Percentiles rank a stretch among this genome's conserved stretches.
phyloP scores from a whole-genome alignment of 2,113 vertebrate genomes.

The Sphyrna mokarran region DNA sequence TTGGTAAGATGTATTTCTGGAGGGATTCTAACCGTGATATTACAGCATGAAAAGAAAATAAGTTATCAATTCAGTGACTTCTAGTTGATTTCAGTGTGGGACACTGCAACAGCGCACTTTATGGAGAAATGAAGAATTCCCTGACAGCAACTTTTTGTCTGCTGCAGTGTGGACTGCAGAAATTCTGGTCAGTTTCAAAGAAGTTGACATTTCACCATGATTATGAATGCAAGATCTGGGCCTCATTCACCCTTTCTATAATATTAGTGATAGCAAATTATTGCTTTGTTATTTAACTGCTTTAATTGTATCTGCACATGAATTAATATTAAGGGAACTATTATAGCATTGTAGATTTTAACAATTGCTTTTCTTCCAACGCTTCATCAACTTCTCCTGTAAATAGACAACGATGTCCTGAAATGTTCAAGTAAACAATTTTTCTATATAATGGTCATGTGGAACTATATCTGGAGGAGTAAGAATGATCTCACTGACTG shows the following conservation, averaged over 20 bases:
- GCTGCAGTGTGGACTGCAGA: too few species aligned
- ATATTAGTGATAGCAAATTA: not conserved
- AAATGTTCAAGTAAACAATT: not conserved
- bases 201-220: too few species aligned
- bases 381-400: not conserved
- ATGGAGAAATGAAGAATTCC: too few species aligned
- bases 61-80: too few species aligned
- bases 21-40: too few species aligned
- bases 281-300: not conserved
- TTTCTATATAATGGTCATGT: not conserved
- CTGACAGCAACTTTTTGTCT: too few species aligned
- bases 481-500: not conserved
- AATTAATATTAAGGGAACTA: not conserved
- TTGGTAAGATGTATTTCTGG: too few species aligned
- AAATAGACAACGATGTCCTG: not conserved
- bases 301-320: not conserved
- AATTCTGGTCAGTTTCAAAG: too few species aligned
- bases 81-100: too few species aligned
- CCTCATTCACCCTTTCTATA: not conserved
- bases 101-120: too few species aligned
- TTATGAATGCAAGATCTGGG: too few species aligned
- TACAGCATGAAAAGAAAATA: too few species aligned
- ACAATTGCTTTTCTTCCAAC: not conserved
- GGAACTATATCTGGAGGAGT: not conserved
- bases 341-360: not conserved